These are phyloP conservation scores for Acromyrmex echinatior DNA, from an alignment of 1,140 invertebrate species.

Conservation along the genomic window DNA sequence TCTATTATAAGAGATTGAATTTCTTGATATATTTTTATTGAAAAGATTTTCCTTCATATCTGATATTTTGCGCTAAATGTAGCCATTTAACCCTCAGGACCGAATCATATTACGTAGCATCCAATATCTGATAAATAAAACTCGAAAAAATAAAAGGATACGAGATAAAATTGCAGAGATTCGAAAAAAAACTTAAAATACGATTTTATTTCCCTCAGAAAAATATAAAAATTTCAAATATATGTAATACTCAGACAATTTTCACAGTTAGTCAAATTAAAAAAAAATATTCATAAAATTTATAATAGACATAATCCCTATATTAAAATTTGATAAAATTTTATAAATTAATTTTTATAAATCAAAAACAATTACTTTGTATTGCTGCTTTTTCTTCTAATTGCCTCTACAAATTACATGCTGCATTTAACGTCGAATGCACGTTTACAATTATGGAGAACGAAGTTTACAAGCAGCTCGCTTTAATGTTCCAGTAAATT, in stretches of 20 bases:
- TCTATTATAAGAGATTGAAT: neutral
- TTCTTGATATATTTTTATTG: neutral
- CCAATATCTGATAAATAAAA: conserved; percentile 31
- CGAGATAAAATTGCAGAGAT: neutral
- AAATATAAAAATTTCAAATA: neutral
- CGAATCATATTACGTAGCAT: conserved; percentile 2
- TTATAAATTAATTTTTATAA: neutral
- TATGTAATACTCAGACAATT: neutral
- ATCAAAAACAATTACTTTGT: neutral
- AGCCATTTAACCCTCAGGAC: conserved; percentile 3
- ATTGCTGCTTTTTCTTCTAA: neutral
- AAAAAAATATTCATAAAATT: conserved; percentile 3
- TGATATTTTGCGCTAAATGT: neutral
- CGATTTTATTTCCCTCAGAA: neutral
- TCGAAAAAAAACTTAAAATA: neutral
- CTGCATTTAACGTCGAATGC: neutral
- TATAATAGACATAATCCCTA: neutral
- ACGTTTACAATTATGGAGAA: conserved; percentile 7
- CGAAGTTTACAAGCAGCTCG: neutral
- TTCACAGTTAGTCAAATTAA: neutral
- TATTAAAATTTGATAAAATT: neutral
- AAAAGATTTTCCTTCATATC: neutral
- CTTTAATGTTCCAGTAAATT: neutral
- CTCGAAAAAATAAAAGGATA: neutral
- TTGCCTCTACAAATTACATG: neutral